Percentiles rank a stretch among this genome's conserved stretches.
These are phyloP conservation scores for Morelia viridis DNA, from an alignment of 2,797 vertebrate species.

Conservation along the genomic window DNA sequence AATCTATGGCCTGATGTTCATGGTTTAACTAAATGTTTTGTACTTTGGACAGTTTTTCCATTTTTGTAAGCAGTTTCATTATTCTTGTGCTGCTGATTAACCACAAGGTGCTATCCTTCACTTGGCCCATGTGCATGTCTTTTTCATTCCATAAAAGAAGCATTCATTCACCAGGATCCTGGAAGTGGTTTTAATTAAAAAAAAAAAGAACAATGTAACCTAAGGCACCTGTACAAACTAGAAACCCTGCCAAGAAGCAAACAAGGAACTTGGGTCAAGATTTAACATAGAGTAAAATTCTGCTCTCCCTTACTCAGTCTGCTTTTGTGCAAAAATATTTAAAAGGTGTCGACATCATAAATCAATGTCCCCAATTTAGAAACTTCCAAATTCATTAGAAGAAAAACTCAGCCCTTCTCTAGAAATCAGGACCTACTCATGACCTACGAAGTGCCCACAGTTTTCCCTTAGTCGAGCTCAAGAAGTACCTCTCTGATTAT, in stretches of 20 bases:
- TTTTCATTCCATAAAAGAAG: conserved; percentile 34
- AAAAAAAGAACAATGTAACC: conserved; percentile 16
- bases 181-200: conserved; percentile 30
- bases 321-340: neutral
- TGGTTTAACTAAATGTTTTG: neutral
- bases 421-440: neutral
- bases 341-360: no score
- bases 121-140: neutral
- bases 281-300: neutral
- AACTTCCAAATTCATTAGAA: neutral
- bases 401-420: neutral
- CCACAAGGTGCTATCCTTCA: conserved; percentile 21
- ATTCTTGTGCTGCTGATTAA: conserved; percentile 1
- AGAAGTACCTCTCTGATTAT: neutral
- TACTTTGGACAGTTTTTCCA: neutral
- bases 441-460: neutral
- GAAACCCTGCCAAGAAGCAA: conserved; percentile 20
- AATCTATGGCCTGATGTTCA: neutral
- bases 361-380: neutral
- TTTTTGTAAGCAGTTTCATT: neutral
- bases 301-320: neutral
- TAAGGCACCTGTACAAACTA: conserved; percentile 1
- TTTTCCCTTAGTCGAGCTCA: neutral
- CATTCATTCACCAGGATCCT: conserved; percentile 26
- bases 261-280: neutral